phyloP scores from a whole-genome alignment of 2,797 vertebrate species.

The Schizothorax lantsangensis region DNA sequence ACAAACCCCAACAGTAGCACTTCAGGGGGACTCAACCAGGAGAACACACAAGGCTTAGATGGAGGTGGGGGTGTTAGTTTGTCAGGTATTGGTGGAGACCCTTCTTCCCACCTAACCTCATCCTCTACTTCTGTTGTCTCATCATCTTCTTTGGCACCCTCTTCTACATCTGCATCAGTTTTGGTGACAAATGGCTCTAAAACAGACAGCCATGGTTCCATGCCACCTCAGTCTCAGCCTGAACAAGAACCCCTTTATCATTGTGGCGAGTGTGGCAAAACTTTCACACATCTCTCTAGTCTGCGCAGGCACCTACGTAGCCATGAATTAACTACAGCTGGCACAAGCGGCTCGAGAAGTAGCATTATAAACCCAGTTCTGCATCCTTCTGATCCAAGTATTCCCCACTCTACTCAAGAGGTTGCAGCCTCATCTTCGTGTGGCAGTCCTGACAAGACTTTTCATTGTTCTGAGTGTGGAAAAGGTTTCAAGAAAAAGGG shows the following conservation, averaged over 20 bases:
- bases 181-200: conserved; percentile 83
- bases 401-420: conserved; percentile 84
- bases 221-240: conserved; percentile 76
- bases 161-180: conserved; percentile 79
- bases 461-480: conserved; percentile 91
- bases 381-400: conserved; percentile 80
- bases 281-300: conserved; percentile 94
- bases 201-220: conserved; percentile 76
- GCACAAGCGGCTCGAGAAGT: conserved; percentile 77
- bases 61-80: conserved; percentile 73
- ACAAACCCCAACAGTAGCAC: conserved; percentile 77
- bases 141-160: conserved; percentile 82
- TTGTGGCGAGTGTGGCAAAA: conserved; percentile 91
- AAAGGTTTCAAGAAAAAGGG: conserved; percentile 95
- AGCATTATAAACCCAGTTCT: conserved; percentile 80
- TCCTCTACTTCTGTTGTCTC: conserved; percentile 83
- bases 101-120: conserved; percentile 78
- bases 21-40: conserved; percentile 76
- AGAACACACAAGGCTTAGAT: conserved; percentile 78
- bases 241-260: conserved; percentile 85
- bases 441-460: conserved; percentile 85
- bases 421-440: conserved; percentile 68
- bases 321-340: conserved; percentile 88
- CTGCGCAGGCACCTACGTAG: conserved; percentile 93
- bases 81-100: conserved; percentile 78